Percentiles rank a stretch among this genome's conserved stretches.
These are phyloP conservation scores for Agonopterix subpropinquella DNA, from an alignment of 2,888 invertebrate species.

Conservation along the genomic window DNA sequence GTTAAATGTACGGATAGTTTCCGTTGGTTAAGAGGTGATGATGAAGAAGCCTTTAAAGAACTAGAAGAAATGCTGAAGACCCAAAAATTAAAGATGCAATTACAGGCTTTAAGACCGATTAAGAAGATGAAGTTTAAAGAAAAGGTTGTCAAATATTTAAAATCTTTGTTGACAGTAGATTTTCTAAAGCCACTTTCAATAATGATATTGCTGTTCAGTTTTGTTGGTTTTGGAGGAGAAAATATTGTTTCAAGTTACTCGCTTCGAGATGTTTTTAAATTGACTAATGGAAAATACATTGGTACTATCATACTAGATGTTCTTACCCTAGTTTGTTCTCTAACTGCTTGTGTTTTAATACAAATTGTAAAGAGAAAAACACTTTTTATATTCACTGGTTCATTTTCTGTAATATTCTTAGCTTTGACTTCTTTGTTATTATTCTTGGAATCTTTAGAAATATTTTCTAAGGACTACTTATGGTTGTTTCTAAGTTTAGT, in stretches of 20 bases:
- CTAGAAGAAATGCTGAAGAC: slow-evolving; percentile 16
- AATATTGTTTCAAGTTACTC: slow-evolving; percentile 17
- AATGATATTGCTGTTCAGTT: slow-evolving; percentile 22
- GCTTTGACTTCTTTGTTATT: slow-evolving; percentile 15
- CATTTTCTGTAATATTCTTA: slow-evolving; percentile 18
- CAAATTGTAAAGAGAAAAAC: slow-evolving; percentile 19
- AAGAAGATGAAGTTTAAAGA: slow-evolving; percentile 13
- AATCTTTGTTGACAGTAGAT: slow-evolving; percentile 19
- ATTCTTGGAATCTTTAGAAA: slow-evolving; percentile 16
- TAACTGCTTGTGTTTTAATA: slow-evolving; percentile 21
- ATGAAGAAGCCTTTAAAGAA: slow-evolving; percentile 17
- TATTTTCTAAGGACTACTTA: slow-evolving; percentile 18
- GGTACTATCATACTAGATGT: slow-evolving; percentile 22
- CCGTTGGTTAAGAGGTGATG: slow-evolving; percentile 16
- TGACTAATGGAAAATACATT: slow-evolving; percentile 21
- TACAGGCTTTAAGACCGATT: slow-evolving; percentile 18
- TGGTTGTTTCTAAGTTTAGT: slow-evolving; percentile 19
- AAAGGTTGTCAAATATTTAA: slow-evolving; percentile 12
- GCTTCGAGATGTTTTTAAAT: slow-evolving; percentile 16
- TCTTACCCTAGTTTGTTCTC: slow-evolving; percentile 19
- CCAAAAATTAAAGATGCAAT: slow-evolving; percentile 16
- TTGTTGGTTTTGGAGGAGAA: slow-evolving; percentile 20
- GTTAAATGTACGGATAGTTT: slow-evolving; percentile 18
- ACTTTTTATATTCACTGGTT: slow-evolving; percentile 20
- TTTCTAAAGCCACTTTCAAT: slow-evolving; percentile 22